A percentile compares a stretch with the other conserved stretches of the same genome.
Evolutionary conservation across 92 coral and sea anemone genomes (phyloP).

Genomic region (Porites rus): DNA sequence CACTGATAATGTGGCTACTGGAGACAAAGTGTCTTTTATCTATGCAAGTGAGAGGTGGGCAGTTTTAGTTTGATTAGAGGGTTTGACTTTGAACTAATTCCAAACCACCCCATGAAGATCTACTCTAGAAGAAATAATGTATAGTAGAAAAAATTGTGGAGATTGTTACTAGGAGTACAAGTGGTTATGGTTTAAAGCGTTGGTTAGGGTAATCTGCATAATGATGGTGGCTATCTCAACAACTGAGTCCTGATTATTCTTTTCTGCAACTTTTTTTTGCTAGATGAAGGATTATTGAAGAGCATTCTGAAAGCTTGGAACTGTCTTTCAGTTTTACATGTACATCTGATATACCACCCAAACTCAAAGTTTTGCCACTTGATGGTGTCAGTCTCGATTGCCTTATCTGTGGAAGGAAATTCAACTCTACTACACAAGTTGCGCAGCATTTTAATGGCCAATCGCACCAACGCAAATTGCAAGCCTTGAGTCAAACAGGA

Average conservation of each 20-base stretch:
- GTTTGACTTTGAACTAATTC: no score
- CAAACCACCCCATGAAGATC: no score
- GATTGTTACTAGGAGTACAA: no score
- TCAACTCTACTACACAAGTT: slow-evolving; percentile 84
- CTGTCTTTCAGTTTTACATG: neutral
- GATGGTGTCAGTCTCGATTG: slow-evolving; percentile 41
- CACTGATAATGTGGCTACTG: no score
- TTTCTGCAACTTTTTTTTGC: neutral
- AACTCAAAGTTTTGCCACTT: neutral
- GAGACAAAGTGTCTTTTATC: no score
- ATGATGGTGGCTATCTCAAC: no score
- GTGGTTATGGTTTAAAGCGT: no score
- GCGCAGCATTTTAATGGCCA: slow-evolving; percentile 78
- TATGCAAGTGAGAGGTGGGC: no score
- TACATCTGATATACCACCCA: neutral
- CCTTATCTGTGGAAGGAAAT: slow-evolving; percentile 71
- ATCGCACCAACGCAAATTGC: slow-evolving; percentile 24
- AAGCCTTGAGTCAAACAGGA: neutral
- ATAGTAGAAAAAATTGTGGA: no score
- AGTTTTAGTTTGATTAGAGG: no score
- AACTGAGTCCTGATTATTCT: neutral
- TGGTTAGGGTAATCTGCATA: no score
- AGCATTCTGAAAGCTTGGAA: neutral
- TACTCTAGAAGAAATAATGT: no score
- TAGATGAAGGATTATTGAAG: neutral